Base-by-base conservation (phyloP, 64 coral and sea anemone genomes). In the Stichodactyla mertensii region DNA sequence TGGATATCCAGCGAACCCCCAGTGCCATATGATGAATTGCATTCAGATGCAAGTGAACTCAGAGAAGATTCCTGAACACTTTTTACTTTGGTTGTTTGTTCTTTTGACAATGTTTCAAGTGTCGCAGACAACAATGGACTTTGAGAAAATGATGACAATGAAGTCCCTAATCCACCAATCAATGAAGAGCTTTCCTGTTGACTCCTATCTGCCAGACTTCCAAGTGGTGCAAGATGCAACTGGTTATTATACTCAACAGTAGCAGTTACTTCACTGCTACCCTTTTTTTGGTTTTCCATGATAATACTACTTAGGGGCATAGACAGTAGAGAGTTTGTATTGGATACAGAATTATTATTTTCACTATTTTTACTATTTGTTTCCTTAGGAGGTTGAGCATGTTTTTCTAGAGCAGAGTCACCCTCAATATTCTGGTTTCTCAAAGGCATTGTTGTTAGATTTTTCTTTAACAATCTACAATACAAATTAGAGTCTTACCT, bases 401-500 rank as follows among this genome's bases (percentile, higher is more conserved):
- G 69, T 11, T 58, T 11, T 58, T 15, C 8, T 58, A 11, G 14
- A 58, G 1, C 14, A 58, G 56, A 0, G 9, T 58, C 56, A 58
- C 56, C 14, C 56, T n/a, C 12, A 31, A 27, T 4, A 26, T 9
- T 74, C 69, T 31, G 23, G 10, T 31, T 74, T 9, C 11, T 74
- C 12, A 74, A 4, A 31, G 69, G 16, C 69, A 36, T 74, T 22
- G 18, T 69, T 74, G 69, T 23, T 74, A 27, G 0, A 74, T 74
- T 74, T 62, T 69, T 62, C 62, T 52, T 0, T 70, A n/a, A 71
- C 36, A 54, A 61, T 54, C 70, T 90, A 24, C 78, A 18, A 90
- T 57, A 55, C 61, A 71, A 86, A 64, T 60, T 58, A 90, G 83
- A 86, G 70, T 77, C 89, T 90, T 90, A 90, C 89, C 89, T 90